phyloP scores from a whole-genome alignment of 2,113 vertebrate genomes.

The Sinocyclocheilus anophthalmus region DNA sequence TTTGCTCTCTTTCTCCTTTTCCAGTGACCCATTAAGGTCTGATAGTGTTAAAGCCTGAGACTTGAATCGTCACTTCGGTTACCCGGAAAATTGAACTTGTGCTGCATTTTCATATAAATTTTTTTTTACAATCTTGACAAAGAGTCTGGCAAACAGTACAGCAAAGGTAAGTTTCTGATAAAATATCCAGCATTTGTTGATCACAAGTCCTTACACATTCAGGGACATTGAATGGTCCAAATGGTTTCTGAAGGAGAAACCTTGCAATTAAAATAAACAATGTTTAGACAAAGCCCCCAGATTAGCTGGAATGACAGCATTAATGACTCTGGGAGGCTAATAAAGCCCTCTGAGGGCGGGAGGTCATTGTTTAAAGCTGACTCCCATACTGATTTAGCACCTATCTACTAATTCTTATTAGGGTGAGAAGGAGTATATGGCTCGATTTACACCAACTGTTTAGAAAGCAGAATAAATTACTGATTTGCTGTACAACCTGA shows the following conservation, averaged over 20 bases:
- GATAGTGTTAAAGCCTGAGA: conserved; percentile 76
- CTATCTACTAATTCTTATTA: conserved; percentile 74
- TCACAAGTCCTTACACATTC: background rate
- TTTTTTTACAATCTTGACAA: background rate
- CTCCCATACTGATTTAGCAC: conserved; percentile 59
- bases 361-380: conserved; percentile 65
- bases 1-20: conserved; percentile 73
- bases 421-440: conserved; percentile 73
- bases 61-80: conserved; percentile 66
- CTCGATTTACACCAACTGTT: conserved; percentile 74
- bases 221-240: conserved; percentile 56
- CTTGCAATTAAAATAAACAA: conserved; percentile 68
- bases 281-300: conserved; percentile 67
- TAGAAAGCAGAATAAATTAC: background rate
- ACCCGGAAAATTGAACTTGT: conserved; percentile 68
- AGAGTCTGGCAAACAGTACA: background rate
- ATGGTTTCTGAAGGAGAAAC: conserved; percentile 52
- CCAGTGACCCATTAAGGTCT: conserved; percentile 71
- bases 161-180: background rate
- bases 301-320: conserved; percentile 62
- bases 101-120: background rate
- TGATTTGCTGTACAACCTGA: background rate
- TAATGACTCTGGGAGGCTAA: conserved; percentile 58
- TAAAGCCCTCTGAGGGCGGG: conserved; percentile 54
- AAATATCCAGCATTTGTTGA: background rate